Evolutionary conservation across 53 echinoderm and acorn worm species (phyloP).

Genomic region (Antedon mediterranea): DNA sequence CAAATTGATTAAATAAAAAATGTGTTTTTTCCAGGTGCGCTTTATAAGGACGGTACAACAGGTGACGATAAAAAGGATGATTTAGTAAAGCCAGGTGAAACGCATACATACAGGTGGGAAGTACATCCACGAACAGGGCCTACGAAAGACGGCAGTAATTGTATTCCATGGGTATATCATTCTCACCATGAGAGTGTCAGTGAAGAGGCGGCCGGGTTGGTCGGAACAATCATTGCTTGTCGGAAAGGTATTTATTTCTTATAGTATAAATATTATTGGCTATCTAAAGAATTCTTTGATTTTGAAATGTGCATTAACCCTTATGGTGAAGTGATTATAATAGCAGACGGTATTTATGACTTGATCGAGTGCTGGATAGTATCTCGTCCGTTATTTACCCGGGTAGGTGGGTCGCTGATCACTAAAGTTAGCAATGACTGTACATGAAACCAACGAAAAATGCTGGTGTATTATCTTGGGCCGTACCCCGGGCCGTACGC

Average conservation of each 20-base stretch:
- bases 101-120: conserved; percentile 55
- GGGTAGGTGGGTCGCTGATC: too few species aligned
- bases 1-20: background rate
- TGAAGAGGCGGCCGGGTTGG: conserved; percentile 36
- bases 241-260: conserved; percentile 26
- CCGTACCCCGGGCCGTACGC: too few species aligned
- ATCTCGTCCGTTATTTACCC: too few species aligned
- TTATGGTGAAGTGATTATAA: too few species aligned
- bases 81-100: conserved; percentile 34
- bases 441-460: too few species aligned
- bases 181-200: conserved; percentile 41
- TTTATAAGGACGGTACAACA: conserved; percentile 49
- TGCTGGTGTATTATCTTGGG: too few species aligned
- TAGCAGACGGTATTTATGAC: too few species aligned
- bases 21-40: conserved; percentile 37
- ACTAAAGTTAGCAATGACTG: too few species aligned
- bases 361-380: too few species aligned
- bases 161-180: conserved; percentile 78
- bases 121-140: conserved; percentile 59
- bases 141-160: conserved; percentile 38
- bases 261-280: too few species aligned
- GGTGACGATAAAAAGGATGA: conserved; percentile 65
- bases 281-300: too few species aligned
- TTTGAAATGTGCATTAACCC: too few species aligned
- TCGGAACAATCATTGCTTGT: conserved; percentile 50